A percentile compares a stretch with the other conserved stretches of the same genome.
Evolutionary conservation across 1,140 invertebrate genomes (phyloP).

Genomic region (Kradibia gibbosae): DNA sequence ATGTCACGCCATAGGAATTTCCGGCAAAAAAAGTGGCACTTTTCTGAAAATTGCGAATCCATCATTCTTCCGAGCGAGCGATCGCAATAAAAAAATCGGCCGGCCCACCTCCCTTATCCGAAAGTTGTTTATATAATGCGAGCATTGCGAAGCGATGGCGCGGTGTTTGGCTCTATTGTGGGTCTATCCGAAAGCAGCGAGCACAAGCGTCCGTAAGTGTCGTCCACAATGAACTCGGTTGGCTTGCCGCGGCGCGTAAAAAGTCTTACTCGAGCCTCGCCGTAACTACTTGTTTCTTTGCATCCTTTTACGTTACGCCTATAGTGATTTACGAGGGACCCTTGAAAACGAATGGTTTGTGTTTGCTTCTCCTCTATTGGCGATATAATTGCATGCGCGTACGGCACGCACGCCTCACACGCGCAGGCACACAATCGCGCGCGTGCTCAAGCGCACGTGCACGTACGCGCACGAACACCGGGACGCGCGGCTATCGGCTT

Average conservation of each 20-base stretch:
- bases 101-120: not conserved
- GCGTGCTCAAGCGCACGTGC: too few relatives aligned
- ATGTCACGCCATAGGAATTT: not conserved
- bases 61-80: not conserved
- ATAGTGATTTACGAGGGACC: slow-evolving; percentile 46
- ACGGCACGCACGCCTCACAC: not conserved
- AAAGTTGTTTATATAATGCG: slow-evolving; percentile 12
- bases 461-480: not conserved
- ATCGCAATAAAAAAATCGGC: not conserved
- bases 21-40: not conserved
- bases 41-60: slow-evolving; percentile 6
- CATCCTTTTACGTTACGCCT: slow-evolving; percentile 51
- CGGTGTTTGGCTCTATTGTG: slow-evolving; percentile 6
- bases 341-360: slow-evolving; percentile 35
- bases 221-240: not conserved
- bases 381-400: slow-evolving; percentile 31
- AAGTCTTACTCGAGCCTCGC: slow-evolving; percentile 41
- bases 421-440: not conserved
- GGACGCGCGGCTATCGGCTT: not conserved
- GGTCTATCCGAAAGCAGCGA: slow-evolving; percentile 9
- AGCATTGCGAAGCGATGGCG: not conserved
- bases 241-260: slow-evolving; percentile 46
- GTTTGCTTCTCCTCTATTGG: slow-evolving; percentile 40
- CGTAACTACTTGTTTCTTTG: slow-evolving; percentile 44
- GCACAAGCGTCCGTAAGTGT: slow-evolving; percentile 1